Percentiles rank a stretch among this genome's conserved stretches.
These are phyloP conservation scores for Ommatoiulus sabulosus DNA, from an alignment of 2,888 invertebrate species.

Conservation along the genomic window DNA sequence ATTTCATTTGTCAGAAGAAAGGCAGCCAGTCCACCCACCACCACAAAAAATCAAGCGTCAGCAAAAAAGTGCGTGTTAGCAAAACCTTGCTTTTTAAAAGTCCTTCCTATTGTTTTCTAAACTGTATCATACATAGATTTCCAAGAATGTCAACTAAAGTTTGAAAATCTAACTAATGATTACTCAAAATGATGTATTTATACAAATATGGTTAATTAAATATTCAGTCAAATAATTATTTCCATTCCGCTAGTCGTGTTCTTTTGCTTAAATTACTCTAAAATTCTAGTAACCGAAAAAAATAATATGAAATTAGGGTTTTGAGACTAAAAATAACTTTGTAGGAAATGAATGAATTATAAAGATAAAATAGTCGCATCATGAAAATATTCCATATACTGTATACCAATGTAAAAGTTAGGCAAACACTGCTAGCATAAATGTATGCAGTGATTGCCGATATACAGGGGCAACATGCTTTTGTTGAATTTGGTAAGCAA, in stretches of 20 bases:
- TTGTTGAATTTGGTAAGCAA: not conserved
- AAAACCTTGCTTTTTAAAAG: not conserved
- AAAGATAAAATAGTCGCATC: not conserved
- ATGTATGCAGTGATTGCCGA: not conserved
- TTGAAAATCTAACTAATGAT: no score
- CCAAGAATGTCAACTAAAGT: not conserved
- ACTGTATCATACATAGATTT: not conserved
- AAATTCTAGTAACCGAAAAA: no score
- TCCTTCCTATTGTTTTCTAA: not conserved
- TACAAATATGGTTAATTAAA: no score
- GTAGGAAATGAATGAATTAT: no score
- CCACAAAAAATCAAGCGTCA: not conserved
- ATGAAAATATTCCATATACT: not conserved
- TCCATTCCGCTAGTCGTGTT: no score
- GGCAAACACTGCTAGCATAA: not conserved
- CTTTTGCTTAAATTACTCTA: no score
- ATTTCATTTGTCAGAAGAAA: conserved; percentile 48
- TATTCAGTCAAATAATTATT: no score
- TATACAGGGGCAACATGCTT: not conserved
- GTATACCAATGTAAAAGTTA: no score
- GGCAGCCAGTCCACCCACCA: not conserved
- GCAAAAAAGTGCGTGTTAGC: not conserved
- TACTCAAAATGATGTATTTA: no score
- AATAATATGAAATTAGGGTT: no score
- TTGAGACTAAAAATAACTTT: no score